A percentile compares a stretch with the other conserved stretches of the same genome.
Evolutionary conservation across 2,113 vertebrate species (phyloP).

Genomic region (Phoenicopterus ruber): DNA sequence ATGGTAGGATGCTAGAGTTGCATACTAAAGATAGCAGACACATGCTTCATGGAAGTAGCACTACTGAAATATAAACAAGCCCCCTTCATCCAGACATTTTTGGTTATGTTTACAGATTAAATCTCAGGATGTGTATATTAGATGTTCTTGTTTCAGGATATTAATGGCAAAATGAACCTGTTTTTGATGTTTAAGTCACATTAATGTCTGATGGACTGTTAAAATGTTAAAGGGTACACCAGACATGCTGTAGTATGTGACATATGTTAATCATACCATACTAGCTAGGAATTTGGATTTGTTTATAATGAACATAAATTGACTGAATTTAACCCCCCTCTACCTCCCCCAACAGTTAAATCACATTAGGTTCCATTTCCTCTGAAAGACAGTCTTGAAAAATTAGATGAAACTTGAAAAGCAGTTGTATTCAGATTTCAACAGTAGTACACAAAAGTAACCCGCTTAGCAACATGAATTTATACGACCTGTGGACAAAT

Average conservation of each 20-base stretch:
- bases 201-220: slow-evolving; percentile 79
- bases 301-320: slow-evolving; percentile 72
- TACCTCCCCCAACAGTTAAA: slow-evolving; percentile 40
- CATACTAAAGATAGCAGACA: slow-evolving; percentile 60
- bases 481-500: slow-evolving; percentile 1
- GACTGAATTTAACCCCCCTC: slow-evolving; percentile 62
- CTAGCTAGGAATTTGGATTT: slow-evolving; percentile 68
- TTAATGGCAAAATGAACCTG: slow-evolving; percentile 78
- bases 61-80: slow-evolving; percentile 74
- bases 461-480: background rate
- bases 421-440: slow-evolving; percentile 48
- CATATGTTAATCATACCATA: slow-evolving; percentile 62
- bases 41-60: slow-evolving; percentile 71
- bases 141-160: slow-evolving; percentile 74
- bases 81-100: slow-evolving; percentile 68
- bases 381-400: slow-evolving; percentile 64
- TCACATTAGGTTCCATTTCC: slow-evolving; percentile 67
- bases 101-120: slow-evolving; percentile 79
- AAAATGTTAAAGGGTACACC: slow-evolving; percentile 72
- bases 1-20: slow-evolving; percentile 48
- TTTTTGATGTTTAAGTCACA: slow-evolving; percentile 76
- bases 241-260: slow-evolving; percentile 62
- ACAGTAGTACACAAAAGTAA: slow-evolving; percentile 49
- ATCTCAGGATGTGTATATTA: slow-evolving; percentile 82
- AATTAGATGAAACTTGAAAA: slow-evolving; percentile 62